Base-by-base conservation (phyloP, 2,888 invertebrate species). In the Parascotia fuliginaria region DNA sequence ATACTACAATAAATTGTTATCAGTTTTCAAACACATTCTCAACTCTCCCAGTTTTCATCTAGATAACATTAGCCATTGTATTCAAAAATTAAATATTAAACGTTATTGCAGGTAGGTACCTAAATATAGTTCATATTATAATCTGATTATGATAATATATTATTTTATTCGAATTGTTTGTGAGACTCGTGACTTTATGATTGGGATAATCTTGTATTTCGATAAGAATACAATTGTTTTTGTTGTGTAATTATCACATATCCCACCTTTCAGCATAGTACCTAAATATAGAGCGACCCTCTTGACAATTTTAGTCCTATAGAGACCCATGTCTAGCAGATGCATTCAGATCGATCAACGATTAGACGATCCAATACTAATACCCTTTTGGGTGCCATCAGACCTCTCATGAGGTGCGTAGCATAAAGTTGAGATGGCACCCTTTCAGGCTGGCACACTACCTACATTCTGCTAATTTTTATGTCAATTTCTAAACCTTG, bases 51-150 rank as follows among this genome's bases (percentile, higher is more conserved):
- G 15, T 55, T 58, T 58, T 33, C 48, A 65, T 61, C 61, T 50
- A 24, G 62, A 65, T 65, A 65, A 22, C 29, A 36, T 16, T 4
- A n/a, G 19, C 53, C 43, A 65, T 66, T 62, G 60, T 66, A 46
- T 57, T 45, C 42, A 55, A 43, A 59, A 49, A 51, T 53, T 42
- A 49, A 61, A 65, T 61, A 61, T 44, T 7, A 9, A 11, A 9
- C 36, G 32, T 54, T 34, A 58, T 45, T 24, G 24, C 37, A 9
- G 12, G n/a, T n/a, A n/a, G n/a, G n/a, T n/a, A n/a, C n/a, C 24
- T 7, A 13, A 38, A 38, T 37, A 37, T 16, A 7, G 0, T 59
- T 24, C 9, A 12, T 13, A 63, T 56, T 41, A 38, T 36, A 55
- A 66, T 52, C 51, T 34, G 54, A 52, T 57, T 60, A 58, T 54